Evolutionary conservation across 2,113 vertebrate species (phyloP), one percentile per base, ranked within the genome.

Genomic region (Ranitomeya variabilis): DNA sequence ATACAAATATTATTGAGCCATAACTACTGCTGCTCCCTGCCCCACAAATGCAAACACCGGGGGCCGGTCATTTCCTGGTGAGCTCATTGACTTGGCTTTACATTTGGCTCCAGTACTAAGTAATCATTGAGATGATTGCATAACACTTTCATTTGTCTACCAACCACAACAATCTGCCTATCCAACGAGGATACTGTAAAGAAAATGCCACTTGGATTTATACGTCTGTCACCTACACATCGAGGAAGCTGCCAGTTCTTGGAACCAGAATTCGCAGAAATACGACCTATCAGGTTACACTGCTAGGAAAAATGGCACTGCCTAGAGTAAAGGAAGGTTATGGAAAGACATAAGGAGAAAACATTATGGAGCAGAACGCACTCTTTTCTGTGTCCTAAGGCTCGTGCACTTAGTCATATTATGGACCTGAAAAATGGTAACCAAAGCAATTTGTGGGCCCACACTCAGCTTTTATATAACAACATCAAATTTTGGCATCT

Each of bases 61-160:
- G 62, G 82, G 37, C 66, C 52, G 16, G 21, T 69, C 66, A 71
- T 84, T 84, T 84, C 82, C 82, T 84, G 82, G 51, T 84, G 82
- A 71, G 82, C 82, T 84, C 82, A 71, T 84, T 10, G 18, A 69
- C 64, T 84, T 84, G 82, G 82, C 66, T 55, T 16, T 84, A 54
- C 23, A 26, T 18, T 84, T 84, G 82, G 82, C 82, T 84, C 52
- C 51, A 26, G 64, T 26, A 55, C 51, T 55, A 84, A 84, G 64
- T 71, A 69, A 83, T 71, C 66, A 69, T 19, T 55, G 37, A 67
- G 64, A 51, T 31, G 82, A 55, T 69, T 84, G 64, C 66, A 71
- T 52, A 83, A 83, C 45, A 71, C 82, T 64, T 84, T 69, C 51
- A 71, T 66, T 69, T 55, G 82, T 84, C 64, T 71, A 84, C 64